Base-by-base conservation (phyloP, 2,797 vertebrate genomes). In the Platyrinchus mystaceus region DNA sequence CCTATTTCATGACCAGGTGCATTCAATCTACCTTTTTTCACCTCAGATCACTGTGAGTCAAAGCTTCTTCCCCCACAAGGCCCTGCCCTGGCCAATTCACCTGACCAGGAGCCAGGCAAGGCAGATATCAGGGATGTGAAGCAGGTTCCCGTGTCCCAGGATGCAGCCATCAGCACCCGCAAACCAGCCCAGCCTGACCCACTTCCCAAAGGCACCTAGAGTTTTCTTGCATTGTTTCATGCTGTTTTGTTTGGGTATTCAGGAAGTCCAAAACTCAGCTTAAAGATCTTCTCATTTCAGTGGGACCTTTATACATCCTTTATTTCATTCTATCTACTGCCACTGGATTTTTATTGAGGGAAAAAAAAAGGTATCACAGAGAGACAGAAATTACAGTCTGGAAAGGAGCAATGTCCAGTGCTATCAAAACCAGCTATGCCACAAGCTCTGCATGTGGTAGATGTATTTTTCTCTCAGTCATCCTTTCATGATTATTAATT, bases 101-200 rank as follows among this genome's bases (percentile, higher is more conserved):
- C 19, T 14, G 49, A n/a, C 6, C 17, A 1, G 3, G 15, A 47
- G 16, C 9, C 58, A 26, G 55, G 15, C 43, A 62, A 39, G 41
- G 66, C 58, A 82, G 34, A 71, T 19, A 8, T 23, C 32, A 56
- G 6, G 30, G 23, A 16, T 7, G 9, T 22, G 68, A 81, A n/a
- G 36, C 1, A 2, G 26, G 6, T 0, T 0, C n/a, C 24, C 3
- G 0, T 8, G 16, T 37, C 32, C 56, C 2, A 1, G 30, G 30
- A 70, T 20, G 32, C 39, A 32, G 63, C 7, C 36, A 63, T 23
- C 52, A 70, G 43, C 32, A 43, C 12, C 23, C 1, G 0, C 49
- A 90, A 70, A 60, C 37, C 78, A 87, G 37, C 39, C 1, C 2
- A 55, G 30, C 4, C 11, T 2, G 2, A 83, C 22, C 46, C 37